phyloP scores from a whole-genome alignment of 2,113 vertebrate genomes.

The Cryptotis parvus region DNA sequence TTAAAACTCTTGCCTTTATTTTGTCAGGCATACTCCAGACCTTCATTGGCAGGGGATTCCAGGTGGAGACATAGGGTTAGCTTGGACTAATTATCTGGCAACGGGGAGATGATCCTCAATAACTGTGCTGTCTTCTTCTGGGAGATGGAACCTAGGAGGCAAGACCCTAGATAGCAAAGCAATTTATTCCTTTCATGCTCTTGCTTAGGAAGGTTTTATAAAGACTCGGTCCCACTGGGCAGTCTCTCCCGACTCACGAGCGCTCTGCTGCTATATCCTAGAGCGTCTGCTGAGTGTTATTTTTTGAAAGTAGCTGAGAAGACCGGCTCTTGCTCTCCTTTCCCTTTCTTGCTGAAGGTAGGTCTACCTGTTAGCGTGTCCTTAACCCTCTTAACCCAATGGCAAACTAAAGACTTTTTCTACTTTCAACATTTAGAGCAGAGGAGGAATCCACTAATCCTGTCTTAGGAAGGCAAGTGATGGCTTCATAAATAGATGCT shows the following conservation, averaged over 20 bases:
- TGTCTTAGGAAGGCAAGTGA: neutral
- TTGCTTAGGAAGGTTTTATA: neutral
- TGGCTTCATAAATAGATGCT: neutral
- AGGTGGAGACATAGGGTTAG: neutral
- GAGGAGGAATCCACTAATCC: neutral
- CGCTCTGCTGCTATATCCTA: neutral
- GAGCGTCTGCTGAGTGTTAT: neutral
- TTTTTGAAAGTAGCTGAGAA: neutral
- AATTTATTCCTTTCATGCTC: neutral
- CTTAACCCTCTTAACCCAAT: no score
- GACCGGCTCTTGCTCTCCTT: accelerated
- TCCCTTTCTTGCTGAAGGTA: neutral
- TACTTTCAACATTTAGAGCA: neutral
- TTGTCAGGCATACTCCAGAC: neutral
- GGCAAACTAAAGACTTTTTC: neutral
- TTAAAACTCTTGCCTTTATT: neutral
- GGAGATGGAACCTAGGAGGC: constrained; percentile 7
- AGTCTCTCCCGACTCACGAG: neutral
- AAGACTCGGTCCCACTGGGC: neutral
- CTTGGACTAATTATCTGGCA: constrained; percentile 40
- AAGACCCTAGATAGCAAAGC: constrained; percentile 26
- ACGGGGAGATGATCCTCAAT: neutral
- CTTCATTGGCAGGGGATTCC: neutral
- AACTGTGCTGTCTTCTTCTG: neutral
- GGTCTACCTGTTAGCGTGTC: neutral